A percentile compares a stretch with the other conserved stretches of the same genome.
Conservation (phyloP, 2,113 vertebrate genomes). For the Aythya baeri region DNA sequence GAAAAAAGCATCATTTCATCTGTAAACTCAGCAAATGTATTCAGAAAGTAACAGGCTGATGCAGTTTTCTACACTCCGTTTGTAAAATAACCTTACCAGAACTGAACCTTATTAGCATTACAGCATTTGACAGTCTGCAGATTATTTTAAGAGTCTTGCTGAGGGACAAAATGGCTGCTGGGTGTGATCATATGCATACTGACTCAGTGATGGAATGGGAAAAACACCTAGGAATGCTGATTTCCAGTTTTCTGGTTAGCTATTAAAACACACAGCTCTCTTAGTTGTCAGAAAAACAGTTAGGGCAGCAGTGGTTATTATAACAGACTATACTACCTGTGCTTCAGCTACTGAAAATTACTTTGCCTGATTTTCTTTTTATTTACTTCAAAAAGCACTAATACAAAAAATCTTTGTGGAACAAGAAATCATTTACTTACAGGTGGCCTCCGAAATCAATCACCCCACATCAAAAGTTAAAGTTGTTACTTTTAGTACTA, state of each 20-base stretch:
- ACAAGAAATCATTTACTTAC: conserved; percentile 68
- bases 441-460: conserved; percentile 73
- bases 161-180: neutral
- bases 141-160: neutral
- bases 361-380: neutral
- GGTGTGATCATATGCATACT: neutral
- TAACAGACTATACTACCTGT: neutral
- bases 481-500: conserved; percentile 77
- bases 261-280: neutral
- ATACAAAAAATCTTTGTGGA: conserved; percentile 37
- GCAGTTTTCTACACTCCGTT: neutral
- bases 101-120: neutral
- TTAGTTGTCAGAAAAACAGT: neutral
- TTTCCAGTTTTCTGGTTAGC: neutral
- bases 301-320: neutral
- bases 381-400: conserved; percentile 40
- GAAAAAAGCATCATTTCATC: neutral
- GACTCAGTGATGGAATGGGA: neutral
- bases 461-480: conserved; percentile 68
- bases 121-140: neutral
- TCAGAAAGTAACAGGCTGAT: neutral
- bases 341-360: neutral
- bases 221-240: neutral
- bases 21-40: neutral
- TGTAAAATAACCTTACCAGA: neutral